phyloP scores from a whole-genome alignment of 1,140 invertebrate species.

The Drosophila truncata region DNA sequence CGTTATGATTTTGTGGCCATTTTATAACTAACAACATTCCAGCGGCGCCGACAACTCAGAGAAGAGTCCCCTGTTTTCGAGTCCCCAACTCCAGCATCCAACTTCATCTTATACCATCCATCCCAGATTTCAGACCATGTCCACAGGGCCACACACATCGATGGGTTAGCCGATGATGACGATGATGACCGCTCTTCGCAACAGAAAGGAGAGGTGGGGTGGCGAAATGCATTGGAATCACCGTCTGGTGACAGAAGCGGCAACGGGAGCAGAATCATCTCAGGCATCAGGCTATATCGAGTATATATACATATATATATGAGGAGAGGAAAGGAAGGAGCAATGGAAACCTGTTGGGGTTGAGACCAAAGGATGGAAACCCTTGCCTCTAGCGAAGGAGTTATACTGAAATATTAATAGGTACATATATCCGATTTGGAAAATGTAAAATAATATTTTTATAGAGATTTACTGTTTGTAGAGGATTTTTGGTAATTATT shows the following conservation, averaged over 20 bases:
- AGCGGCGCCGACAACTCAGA: constrained; percentile 53
- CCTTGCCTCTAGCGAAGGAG: background rate
- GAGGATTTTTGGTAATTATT: background rate
- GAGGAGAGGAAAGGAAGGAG: background rate
- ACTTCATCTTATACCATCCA: constrained; percentile 5
- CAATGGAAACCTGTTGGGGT: constrained; percentile 20
- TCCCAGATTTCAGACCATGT: constrained; percentile 24
- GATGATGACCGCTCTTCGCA: constrained; percentile 40
- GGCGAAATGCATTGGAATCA: constrained; percentile 37
- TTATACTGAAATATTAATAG: background rate
- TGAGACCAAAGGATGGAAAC: constrained; percentile 14
- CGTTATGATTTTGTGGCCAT: constrained; percentile 83
- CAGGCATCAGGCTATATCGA: constrained; percentile 4
- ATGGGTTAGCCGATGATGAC: constrained; percentile 59
- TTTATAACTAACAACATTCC: constrained; percentile 84
- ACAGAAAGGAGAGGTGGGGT: constrained; percentile 5
- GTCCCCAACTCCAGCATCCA: constrained; percentile 3
- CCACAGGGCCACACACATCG: constrained; percentile 66
- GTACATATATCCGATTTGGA: background rate
- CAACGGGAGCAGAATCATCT: constrained; percentile 26
- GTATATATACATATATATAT: background rate
- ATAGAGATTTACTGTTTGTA: too few relatives aligned
- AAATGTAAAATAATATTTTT: background rate
- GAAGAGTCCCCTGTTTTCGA: constrained; percentile 11
- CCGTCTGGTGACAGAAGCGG: constrained; percentile 55